Evolutionary conservation across 2,888 invertebrate species (phyloP).

Genomic region (Harmothoe impar): DNA sequence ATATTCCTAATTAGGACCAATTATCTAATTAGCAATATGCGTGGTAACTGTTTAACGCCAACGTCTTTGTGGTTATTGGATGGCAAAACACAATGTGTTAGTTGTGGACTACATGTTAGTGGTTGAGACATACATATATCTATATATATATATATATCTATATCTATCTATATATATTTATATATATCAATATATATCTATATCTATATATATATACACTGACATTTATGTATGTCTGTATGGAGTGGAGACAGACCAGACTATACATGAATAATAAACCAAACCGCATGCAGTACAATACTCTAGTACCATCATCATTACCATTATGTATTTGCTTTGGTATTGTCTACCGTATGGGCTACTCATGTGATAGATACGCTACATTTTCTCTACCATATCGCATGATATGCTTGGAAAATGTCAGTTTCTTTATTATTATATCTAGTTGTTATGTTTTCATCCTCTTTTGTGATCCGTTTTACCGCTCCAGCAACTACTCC

Average conservation of each 20-base stretch:
- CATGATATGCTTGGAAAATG: slow-evolving; percentile 49
- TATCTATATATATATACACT: slow-evolving; percentile 44
- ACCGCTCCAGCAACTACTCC: slow-evolving; percentile 2
- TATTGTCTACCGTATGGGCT: not conserved
- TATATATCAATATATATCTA: slow-evolving; percentile 16
- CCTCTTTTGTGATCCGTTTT: slow-evolving; percentile 42
- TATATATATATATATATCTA: slow-evolving; percentile 34
- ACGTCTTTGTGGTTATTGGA: not conserved
- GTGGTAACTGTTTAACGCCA: not conserved
- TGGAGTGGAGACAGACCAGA: not conserved
- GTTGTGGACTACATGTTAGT: not conserved
- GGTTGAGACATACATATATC: not conserved
- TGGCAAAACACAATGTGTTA: not conserved
- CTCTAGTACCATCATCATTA: slow-evolving; percentile 12
- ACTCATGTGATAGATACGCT: not conserved
- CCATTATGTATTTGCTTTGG: not conserved
- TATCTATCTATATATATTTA: slow-evolving; percentile 36
- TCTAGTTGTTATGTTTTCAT: slow-evolving; percentile 50
- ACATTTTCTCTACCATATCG: slow-evolving; percentile 31
- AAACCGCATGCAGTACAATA: not conserved
- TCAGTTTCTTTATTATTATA: not conserved
- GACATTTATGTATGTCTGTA: slow-evolving; percentile 20
- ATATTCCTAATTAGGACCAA: slow-evolving; percentile 14
- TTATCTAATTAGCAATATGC: slow-evolving; percentile 9
- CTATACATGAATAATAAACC: not conserved